Evolutionary conservation across 2,888 invertebrate genomes (phyloP).

Genomic region (Perizoma flavofasciatum): DNA sequence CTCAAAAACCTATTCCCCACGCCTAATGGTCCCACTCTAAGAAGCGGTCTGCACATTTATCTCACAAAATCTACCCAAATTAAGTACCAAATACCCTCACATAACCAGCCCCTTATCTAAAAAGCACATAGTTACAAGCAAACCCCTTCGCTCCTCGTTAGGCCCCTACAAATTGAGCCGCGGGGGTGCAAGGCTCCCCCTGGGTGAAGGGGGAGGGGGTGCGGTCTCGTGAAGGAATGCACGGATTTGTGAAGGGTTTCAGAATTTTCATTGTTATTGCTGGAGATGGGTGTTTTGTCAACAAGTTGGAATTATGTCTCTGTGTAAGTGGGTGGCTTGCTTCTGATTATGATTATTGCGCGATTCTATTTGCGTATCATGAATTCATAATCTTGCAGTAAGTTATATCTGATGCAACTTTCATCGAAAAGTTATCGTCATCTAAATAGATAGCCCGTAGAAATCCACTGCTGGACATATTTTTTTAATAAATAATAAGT

Average conservation of each 20-base stretch:
- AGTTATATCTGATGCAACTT: neutral
- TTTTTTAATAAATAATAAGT: too few relatives aligned
- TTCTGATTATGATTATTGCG: conserved; percentile 21
- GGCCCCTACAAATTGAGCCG: conserved; percentile 55
- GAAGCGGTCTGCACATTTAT: conserved; percentile 24
- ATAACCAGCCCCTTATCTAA: conserved; percentile 38
- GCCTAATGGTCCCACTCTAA: conserved; percentile 19
- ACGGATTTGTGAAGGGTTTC: conserved; percentile 39
- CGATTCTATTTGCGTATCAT: conserved; percentile 5
- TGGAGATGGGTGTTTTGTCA: conserved; percentile 38
- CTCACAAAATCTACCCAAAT: conserved; percentile 38
- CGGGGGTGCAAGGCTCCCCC: conserved; percentile 39
- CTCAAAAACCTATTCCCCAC: conserved; percentile 17
- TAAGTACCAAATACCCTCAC: conserved; percentile 40
- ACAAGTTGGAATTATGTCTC: conserved; percentile 35
- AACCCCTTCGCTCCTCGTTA: conserved; percentile 69
- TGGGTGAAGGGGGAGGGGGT: conserved; percentile 22
- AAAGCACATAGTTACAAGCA: conserved; percentile 36
- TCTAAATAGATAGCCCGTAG: too few relatives aligned
- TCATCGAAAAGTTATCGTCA: too few relatives aligned
- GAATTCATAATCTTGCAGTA: conserved; percentile 1
- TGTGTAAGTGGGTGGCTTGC: conserved; percentile 16
- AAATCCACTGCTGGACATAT: too few relatives aligned
- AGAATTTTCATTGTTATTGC: conserved; percentile 39
- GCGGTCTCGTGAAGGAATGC: conserved; percentile 43